Base-by-base conservation (phyloP, 2,888 invertebrate species). In the Camponotus fellah region DNA sequence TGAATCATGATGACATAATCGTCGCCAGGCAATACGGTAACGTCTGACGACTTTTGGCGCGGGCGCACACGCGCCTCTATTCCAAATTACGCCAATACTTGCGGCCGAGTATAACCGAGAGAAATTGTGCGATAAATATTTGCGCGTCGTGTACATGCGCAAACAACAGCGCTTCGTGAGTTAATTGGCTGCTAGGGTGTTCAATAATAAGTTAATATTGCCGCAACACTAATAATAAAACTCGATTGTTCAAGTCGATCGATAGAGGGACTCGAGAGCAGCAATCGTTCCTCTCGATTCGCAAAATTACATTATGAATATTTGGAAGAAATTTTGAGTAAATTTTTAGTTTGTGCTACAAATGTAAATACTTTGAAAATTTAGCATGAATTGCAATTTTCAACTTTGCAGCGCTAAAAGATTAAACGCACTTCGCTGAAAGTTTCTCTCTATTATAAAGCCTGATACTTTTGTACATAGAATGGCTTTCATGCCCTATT, bases 81-180 rank as follows among this genome's bases (percentile, higher is more conserved):
- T 17, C 79, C 46, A 82, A 82, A 82, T 82, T 82, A 76, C 58
- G 76, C 58, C 76, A 40, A 26, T 66, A 80, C 79, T 72, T 74
- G 79, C 46, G 79, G 79, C 56, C 12, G n/a, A n/a, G 60, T 80
- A 72, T 74, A 80, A 72, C 58, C 46, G 79, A 80, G 79, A 72
- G 79, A 80, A 80, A 72, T 80, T 72, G 74, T 46, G 46, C 2
- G 60, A 60, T 74, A 72, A 80, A 80, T 80, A 80, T 80, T 80
- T 80, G 79, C 79, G 14, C 43, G 46, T 60, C 56, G 5, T 5
- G n/a, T 17, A 43, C n/a, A 53, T 17, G n/a, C n/a, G 43, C 66
- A 68, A 77, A 56, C 56, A n/a, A 34, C 17, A 12, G 10, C 12
- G 26, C 53, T 32, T 53, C n/a, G 68, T 21, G 46, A 37, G 74